Percentiles rank a stretch among this genome's conserved stretches.
These are phyloP conservation scores for Ecdyonurus torrentis DNA, from an alignment of 2,888 invertebrate genomes.

Conservation along the genomic window DNA sequence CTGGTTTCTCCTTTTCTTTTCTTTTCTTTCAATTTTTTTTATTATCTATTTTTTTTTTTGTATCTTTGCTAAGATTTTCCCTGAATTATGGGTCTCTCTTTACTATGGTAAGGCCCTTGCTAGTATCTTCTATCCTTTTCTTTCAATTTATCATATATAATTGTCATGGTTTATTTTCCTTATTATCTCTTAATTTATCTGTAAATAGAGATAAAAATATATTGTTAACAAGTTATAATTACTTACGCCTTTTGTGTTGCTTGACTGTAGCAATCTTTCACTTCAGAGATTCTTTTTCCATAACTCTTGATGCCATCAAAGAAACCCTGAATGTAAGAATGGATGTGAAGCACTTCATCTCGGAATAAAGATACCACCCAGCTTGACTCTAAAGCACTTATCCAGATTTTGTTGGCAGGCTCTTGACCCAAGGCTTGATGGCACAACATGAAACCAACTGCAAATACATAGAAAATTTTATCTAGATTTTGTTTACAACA, in stretches of 20 bases:
- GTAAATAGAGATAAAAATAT: not conserved
- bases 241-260: slow-evolving; percentile 71
- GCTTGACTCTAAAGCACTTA: slow-evolving; percentile 76
- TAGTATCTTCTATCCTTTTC: no score
- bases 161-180: no score
- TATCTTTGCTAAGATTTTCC: no score
- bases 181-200: not conserved
- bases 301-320: slow-evolving; percentile 94
- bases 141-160: no score
- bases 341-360: slow-evolving; percentile 93
- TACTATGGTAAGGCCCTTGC: no score
- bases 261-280: slow-evolving; percentile 85
- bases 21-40: no score
- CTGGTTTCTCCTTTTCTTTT: no score
- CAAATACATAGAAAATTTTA: no score
- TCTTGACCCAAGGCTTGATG: slow-evolving; percentile 68
- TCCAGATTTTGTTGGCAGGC: slow-evolving; percentile 77
- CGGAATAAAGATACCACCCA: slow-evolving; percentile 91
- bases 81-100: no score
- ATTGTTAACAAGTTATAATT: not conserved
- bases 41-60: no score
- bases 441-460: slow-evolving; percentile 76
- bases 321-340: slow-evolving; percentile 78
- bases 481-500: no score
- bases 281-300: slow-evolving; percentile 80